These are phyloP conservation scores for Sparus aurata DNA, from an alignment of 2,797 vertebrate genomes.

Conservation along the genomic window DNA sequence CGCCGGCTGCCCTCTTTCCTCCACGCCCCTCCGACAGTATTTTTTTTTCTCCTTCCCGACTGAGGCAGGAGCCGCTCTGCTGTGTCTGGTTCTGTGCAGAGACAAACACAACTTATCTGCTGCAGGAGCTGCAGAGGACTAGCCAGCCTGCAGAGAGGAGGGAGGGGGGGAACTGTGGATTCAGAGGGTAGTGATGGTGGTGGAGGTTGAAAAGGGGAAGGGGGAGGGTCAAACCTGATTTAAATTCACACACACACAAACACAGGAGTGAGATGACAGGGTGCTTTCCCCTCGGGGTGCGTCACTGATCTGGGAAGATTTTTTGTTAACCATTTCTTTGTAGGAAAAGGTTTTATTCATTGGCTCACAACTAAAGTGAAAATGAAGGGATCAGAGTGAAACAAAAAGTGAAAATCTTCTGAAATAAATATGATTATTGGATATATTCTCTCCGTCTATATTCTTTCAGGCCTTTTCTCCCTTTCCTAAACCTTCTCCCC, in stretches of 20 bases:
- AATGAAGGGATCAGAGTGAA: background rate
- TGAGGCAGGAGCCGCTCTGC: slow-evolving; percentile 35
- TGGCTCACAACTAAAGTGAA: background rate
- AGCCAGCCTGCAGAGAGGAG: slow-evolving; percentile 16
- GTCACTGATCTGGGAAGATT: slow-evolving; percentile 20
- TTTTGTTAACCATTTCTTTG: background rate
- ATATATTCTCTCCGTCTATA: background rate
- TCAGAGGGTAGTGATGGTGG: slow-evolving; percentile 22
- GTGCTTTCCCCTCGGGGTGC: slow-evolving; percentile 36
- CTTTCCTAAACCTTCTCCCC: background rate
- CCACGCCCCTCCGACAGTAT: slow-evolving; percentile 63
- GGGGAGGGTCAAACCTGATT: slow-evolving; percentile 66
- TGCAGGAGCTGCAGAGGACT: slow-evolving; percentile 49
- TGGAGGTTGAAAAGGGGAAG: slow-evolving; percentile 36
- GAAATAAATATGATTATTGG: background rate
- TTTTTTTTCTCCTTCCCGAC: slow-evolving; percentile 14
- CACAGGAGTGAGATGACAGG: slow-evolving; percentile 46
- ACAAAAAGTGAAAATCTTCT: slow-evolving; percentile 7
- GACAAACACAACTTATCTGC: slow-evolving; percentile 54
- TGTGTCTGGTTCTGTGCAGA: slow-evolving; percentile 45
- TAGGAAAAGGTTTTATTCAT: background rate
- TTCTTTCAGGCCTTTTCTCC: background rate
- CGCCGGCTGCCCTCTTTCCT: slow-evolving; percentile 56
- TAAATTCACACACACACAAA: slow-evolving; percentile 61
- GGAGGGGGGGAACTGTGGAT: background rate